These are phyloP conservation scores for Caenorhabditis sulstoni DNA, from an alignment of 2,888 invertebrate genomes.

Conservation along the genomic window DNA sequence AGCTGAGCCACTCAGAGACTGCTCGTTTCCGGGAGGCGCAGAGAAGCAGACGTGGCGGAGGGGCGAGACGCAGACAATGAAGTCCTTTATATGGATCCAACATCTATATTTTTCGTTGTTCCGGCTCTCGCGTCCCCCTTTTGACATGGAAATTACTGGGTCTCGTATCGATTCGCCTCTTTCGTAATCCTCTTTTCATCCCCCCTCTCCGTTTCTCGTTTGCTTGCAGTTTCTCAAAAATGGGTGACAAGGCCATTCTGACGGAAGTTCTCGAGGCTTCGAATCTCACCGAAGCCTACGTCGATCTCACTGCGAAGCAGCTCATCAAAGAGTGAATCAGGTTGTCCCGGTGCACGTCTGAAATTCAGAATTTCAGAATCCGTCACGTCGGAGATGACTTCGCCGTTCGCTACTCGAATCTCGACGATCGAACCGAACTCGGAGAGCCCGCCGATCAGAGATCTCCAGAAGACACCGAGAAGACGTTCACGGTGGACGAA, in stretches of 20 bases:
- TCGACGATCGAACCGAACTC: slow-evolving; percentile 65
- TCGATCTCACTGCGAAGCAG: slow-evolving; percentile 74
- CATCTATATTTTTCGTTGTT: too few species aligned
- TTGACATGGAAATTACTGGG: slow-evolving; percentile 21
- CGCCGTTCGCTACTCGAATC: slow-evolving; percentile 66
- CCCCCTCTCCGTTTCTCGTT: not conserved
- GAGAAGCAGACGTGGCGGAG: slow-evolving; percentile 5
- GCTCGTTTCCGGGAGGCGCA: slow-evolving; percentile 8
- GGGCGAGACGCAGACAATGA: slow-evolving; percentile 6
- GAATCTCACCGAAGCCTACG: slow-evolving; percentile 79
- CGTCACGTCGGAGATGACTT: slow-evolving; percentile 70
- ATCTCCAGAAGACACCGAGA: slow-evolving; percentile 41
- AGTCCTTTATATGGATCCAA: slow-evolving; percentile 6
- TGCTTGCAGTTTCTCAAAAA: slow-evolving; percentile 28
- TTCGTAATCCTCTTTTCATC: slow-evolving; percentile 20
- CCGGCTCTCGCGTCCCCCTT: not conserved
- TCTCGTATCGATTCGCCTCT: slow-evolving; percentile 23
- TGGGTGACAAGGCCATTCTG: slow-evolving; percentile 79
- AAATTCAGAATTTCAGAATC: too few species aligned
- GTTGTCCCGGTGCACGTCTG: not conserved
- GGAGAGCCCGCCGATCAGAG: slow-evolving; percentile 57
- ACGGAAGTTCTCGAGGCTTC: slow-evolving; percentile 80
- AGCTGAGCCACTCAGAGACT: slow-evolving; percentile 35
- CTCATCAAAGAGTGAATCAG: slow-evolving; percentile 75
- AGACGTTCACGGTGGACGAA: slow-evolving; percentile 82